These are phyloP conservation scores for Hippopotamyrus pictus DNA, from an alignment of 2,797 vertebrate species.

Conservation along the genomic window DNA sequence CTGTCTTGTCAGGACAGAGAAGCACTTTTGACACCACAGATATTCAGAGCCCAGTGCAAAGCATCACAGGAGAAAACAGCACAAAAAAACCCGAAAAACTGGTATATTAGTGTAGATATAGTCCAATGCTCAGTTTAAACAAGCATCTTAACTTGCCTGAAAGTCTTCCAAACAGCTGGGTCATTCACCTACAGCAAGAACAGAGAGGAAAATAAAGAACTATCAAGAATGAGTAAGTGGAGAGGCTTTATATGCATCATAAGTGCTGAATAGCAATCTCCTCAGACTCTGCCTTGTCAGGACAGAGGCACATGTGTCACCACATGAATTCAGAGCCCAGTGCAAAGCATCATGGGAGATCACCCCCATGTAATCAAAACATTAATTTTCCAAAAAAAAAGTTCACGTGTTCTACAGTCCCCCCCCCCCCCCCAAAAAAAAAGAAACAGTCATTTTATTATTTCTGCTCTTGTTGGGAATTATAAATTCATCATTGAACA, in stretches of 20 bases:
- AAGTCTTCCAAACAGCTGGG: background rate
- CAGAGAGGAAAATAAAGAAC: background rate
- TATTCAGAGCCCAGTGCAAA: conserved; percentile 42
- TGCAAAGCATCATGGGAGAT: conserved; percentile 62
- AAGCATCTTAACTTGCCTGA: background rate
- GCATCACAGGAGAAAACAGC: conserved; percentile 23
- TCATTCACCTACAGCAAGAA: background rate
- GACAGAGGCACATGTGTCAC: conserved; percentile 49
- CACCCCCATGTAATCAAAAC: background rate
- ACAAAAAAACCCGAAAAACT: background rate
- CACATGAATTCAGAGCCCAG: conserved; percentile 56
- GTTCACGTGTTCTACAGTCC: background rate
- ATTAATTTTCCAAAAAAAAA: background rate
- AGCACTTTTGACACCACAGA: conserved; percentile 32
- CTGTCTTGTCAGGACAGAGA: conserved; percentile 39
- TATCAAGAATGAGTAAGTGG: background rate
- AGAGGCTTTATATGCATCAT: background rate
- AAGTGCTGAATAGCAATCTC: conserved; percentile 28
- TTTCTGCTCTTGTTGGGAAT: background rate
- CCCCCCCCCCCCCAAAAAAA: background rate
- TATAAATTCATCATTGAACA: background rate
- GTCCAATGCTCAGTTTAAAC: background rate
- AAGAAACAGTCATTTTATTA: background rate
- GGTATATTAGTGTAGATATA: background rate
- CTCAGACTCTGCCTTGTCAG: conserved; percentile 63